A percentile compares a stretch with the other conserved stretches of the same genome.
These are phyloP conservation scores for Sebastes goodei DNA, from an alignment of 2,797 vertebrate species.

Conservation along the genomic window DNA sequence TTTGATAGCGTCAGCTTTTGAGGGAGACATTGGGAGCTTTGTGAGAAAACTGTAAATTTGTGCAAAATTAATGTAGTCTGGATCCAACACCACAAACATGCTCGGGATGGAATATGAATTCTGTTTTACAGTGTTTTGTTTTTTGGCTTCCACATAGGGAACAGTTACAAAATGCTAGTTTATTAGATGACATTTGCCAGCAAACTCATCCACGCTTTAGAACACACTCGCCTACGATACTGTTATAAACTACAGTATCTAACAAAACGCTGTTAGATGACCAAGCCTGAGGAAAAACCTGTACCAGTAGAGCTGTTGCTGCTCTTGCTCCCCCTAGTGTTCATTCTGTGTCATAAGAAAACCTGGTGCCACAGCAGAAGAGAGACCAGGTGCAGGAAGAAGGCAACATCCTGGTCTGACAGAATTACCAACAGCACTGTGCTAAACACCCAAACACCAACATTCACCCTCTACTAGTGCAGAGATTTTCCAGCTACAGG, in stretches of 20 bases:
- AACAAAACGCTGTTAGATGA: conserved; percentile 24
- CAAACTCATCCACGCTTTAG: conserved; percentile 29
- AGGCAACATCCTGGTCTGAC: conserved; percentile 39
- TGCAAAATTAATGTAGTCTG: conserved; percentile 13
- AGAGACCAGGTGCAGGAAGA: conserved; percentile 13
- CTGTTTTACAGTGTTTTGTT: conserved; percentile 50
- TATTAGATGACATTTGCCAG: conserved; percentile 45
- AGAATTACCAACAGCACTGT: conserved; percentile 18
- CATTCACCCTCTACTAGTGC: background rate
- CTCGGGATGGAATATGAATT: conserved; percentile 51
- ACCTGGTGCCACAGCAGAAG: conserved; percentile 43
- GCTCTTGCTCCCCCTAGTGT: conserved; percentile 57
- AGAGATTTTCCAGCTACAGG: background rate
- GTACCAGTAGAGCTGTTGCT: conserved; percentile 2
- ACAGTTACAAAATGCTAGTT: conserved; percentile 31
- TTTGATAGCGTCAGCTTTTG: background rate
- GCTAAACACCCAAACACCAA: conserved; percentile 6
- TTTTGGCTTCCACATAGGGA: conserved; percentile 42
- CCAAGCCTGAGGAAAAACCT: conserved; percentile 2
- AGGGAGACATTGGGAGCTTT: conserved; percentile 1
- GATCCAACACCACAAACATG: background rate
- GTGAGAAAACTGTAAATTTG: conserved; percentile 21
- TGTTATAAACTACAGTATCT: conserved; percentile 23
- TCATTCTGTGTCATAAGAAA: conserved; percentile 48
- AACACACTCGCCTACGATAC: conserved; percentile 15